These are phyloP conservation scores for Scolopax bukidnonensis DNA, from an alignment of 2,797 vertebrate genomes.

Conservation along the genomic window DNA sequence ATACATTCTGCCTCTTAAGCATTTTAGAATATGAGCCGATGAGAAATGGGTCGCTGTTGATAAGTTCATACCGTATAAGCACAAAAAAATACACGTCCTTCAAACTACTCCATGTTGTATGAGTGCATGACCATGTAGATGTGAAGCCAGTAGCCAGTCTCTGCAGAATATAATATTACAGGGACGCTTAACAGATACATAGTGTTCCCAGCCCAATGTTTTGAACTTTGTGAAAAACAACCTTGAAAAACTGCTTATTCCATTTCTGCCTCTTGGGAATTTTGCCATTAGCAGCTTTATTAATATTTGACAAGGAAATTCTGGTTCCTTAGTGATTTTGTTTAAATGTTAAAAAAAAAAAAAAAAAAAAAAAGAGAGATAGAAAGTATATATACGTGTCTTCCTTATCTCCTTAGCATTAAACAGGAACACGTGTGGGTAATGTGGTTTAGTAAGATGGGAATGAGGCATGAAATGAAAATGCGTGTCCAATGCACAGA, in stretches of 20 bases:
- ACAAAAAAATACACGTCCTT: not conserved
- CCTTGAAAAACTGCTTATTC: not conserved
- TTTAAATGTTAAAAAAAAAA: not conserved
- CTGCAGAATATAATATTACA: not conserved
- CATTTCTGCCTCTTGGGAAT: not conserved
- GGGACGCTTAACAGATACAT: not conserved
- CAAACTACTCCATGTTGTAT: not conserved
- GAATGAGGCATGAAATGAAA: not conserved
- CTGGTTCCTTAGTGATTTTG: not conserved
- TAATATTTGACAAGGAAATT: not conserved
- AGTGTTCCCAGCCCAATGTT: not conserved
- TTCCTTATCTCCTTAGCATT: not conserved
- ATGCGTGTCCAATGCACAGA: not conserved
- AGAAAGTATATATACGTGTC: not conserved
- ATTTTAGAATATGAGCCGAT: not conserved
- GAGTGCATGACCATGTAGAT: not conserved
- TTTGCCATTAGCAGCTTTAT: not conserved
- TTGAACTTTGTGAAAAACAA: not conserved
- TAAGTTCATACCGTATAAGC: not conserved
- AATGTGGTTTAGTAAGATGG: not conserved
- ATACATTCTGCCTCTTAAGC: not conserved
- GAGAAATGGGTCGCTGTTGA: not conserved
- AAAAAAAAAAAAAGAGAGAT: rapidly evolving
- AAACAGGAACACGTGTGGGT: not conserved
- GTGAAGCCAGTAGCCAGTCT: not conserved